Percentiles rank a stretch among this genome's conserved stretches.
Evolutionary conservation across 2,888 invertebrate genomes (phyloP).

Genomic region (Bugulina stolonifera): DNA sequence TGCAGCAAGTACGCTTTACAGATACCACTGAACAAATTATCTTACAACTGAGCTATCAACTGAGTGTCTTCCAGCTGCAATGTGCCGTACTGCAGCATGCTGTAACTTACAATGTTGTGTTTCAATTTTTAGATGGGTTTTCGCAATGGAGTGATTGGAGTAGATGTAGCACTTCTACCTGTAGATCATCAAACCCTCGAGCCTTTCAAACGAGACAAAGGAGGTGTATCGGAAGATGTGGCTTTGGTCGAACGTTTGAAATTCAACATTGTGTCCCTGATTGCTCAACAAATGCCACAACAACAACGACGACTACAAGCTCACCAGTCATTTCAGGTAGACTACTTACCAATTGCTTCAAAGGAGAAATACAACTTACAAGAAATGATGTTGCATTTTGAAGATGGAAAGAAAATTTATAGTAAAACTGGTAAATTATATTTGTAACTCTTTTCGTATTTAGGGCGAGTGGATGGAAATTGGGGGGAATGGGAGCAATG

Average conservation of each 20-base stretch:
- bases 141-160: conserved; percentile 14
- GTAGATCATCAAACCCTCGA: neutral
- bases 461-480: neutral
- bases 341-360: too few relatives aligned
- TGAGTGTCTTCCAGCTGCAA: too few relatives aligned
- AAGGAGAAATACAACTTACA: too few relatives aligned
- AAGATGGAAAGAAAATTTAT: too few relatives aligned
- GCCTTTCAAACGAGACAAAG: neutral
- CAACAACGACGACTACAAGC: neutral
- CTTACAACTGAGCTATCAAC: too few relatives aligned
- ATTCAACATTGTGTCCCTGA: conserved; percentile 1
- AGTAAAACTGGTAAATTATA: too few relatives aligned
- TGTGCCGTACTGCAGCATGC: too few relatives aligned
- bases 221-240: neutral
- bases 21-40: too few relatives aligned
- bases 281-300: neutral
- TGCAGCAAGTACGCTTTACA: neutral
- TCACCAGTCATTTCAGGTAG: too few relatives aligned
- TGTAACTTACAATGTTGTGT: too few relatives aligned
- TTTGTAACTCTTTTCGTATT: too few relatives aligned
- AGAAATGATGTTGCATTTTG: too few relatives aligned
- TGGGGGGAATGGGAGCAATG: conserved; percentile 11
- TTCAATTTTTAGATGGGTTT: conserved; percentile 15
- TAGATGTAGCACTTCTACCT: neutral
- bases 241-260: neutral